Percentiles rank a stretch among this genome's conserved stretches.
These are phyloP conservation scores for Harpalus rufipes DNA, from an alignment of 2,888 invertebrate genomes.

Conservation along the genomic window DNA sequence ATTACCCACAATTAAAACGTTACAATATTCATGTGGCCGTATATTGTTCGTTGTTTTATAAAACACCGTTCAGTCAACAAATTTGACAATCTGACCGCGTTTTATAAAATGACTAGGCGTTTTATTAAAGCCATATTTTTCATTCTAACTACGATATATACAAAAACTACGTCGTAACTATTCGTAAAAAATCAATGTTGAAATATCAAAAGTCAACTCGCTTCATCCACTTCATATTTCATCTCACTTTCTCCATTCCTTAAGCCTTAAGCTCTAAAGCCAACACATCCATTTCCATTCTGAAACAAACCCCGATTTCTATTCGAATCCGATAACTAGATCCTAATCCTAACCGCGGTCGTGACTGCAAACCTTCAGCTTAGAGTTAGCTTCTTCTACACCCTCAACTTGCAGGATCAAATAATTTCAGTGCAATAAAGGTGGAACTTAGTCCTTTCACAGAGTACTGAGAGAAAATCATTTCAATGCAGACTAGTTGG, in stretches of 20 bases:
- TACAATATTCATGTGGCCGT: no score
- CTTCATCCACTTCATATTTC: background rate
- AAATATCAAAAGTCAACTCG: background rate
- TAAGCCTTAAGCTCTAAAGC: background rate
- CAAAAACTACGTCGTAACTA: background rate
- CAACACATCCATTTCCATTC: constrained; percentile 2
- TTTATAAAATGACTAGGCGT: no score
- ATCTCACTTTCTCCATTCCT: background rate
- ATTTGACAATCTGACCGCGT: no score
- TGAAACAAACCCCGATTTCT: constrained; percentile 12
- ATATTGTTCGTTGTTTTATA: no score
- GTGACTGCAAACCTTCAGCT: background rate
- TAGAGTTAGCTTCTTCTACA: background rate
- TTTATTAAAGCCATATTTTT: no score
- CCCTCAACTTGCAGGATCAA: background rate
- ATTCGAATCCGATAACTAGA: constrained; percentile 18
- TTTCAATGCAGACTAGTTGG: background rate
- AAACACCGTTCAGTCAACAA: no score
- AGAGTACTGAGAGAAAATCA: no score
- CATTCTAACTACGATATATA: no score
- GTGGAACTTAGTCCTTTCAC: no score
- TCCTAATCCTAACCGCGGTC: background rate
- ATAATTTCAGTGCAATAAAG: background rate
- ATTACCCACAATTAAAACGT: no score
- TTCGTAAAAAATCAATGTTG: background rate